Percentiles rank a stretch among this genome's conserved stretches.
Conservation (phyloP, 2,113 vertebrate genomes). For the Psophia crepitans region DNA sequence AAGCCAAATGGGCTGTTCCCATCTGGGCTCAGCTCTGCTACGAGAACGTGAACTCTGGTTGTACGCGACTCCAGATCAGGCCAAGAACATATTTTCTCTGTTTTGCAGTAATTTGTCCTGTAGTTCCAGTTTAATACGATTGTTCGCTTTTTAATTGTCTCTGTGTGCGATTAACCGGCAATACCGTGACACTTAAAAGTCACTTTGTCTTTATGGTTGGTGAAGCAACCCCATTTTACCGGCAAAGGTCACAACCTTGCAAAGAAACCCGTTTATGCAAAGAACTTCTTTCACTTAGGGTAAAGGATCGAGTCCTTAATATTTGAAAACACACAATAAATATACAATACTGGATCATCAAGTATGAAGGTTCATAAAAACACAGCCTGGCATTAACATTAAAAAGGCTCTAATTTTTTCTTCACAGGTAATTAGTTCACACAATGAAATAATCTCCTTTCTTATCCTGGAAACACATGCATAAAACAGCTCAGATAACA, state of each 20-base stretch:
- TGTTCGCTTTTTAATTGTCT: not conserved
- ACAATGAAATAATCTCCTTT: constrained; percentile 57
- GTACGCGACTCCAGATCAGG: not conserved
- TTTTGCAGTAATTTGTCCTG: not conserved
- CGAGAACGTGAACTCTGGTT: not conserved
- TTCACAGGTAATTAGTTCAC: constrained; percentile 54
- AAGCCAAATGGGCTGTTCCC: not conserved
- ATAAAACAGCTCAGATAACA: constrained; percentile 49
- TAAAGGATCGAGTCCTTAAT: not conserved
- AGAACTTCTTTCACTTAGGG: not conserved
- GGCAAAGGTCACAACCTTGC: not conserved
- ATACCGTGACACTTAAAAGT: not conserved
- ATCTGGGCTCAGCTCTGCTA: not conserved
- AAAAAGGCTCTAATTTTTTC: constrained; percentile 39
- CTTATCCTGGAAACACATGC: constrained; percentile 40
- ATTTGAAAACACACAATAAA: constrained; percentile 16
- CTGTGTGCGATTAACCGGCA: not conserved
- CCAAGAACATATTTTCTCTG: not conserved
- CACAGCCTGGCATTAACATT: constrained; percentile 18
- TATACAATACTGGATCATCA: not conserved
- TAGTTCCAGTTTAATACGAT: not conserved
- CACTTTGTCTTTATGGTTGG: not conserved
- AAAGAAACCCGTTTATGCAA: not conserved
- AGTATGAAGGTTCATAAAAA: constrained; percentile 19
- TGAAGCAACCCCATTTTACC: not conserved